Evolutionary conservation across 2,888 invertebrate genomes (phyloP).

Genomic region (Mellilla xanthometata): DNA sequence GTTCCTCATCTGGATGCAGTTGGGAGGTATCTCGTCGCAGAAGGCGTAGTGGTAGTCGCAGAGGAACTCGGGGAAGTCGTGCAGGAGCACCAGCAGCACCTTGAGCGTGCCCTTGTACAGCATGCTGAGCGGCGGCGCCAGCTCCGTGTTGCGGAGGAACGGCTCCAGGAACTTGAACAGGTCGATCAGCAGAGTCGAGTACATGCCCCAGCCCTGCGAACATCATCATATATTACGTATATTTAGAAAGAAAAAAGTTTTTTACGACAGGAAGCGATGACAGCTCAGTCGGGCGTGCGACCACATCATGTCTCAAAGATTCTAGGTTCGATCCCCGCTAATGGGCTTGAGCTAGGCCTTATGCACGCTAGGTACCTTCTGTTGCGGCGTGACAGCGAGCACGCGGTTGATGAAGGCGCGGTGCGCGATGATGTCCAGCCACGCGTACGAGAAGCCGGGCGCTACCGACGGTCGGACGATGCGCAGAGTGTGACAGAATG

Average conservation of each 20-base stretch:
- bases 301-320: too few species aligned
- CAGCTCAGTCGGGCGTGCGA: too few species aligned
- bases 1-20: constrained; percentile 99
- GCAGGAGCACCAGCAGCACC: constrained; percentile 96
- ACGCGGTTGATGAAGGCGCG: constrained; percentile 97
- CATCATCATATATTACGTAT: too few species aligned
- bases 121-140: constrained; percentile 95
- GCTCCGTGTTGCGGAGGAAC: constrained; percentile 97
- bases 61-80: constrained; percentile 99
- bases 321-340: too few species aligned
- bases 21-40: constrained; percentile 99
- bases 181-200: constrained; percentile 97
- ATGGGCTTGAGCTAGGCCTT: too few species aligned
- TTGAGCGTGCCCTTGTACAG: constrained; percentile 98
- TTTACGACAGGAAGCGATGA: too few species aligned
- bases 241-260: too few species aligned
- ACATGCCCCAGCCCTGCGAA: constrained; percentile 96
- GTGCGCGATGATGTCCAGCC: constrained; percentile 99
- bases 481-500: constrained; percentile 97
- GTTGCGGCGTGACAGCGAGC: constrained; percentile 94
- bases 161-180: constrained; percentile 98
- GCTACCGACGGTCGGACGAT: constrained; percentile 95
- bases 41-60: constrained; percentile 99
- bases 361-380: too few species aligned
- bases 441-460: constrained; percentile 98